Evolutionary conservation across 2,113 vertebrate genomes (phyloP), one percentile per base, ranked within the genome.

Genomic region (Callipepla squamata): DNA sequence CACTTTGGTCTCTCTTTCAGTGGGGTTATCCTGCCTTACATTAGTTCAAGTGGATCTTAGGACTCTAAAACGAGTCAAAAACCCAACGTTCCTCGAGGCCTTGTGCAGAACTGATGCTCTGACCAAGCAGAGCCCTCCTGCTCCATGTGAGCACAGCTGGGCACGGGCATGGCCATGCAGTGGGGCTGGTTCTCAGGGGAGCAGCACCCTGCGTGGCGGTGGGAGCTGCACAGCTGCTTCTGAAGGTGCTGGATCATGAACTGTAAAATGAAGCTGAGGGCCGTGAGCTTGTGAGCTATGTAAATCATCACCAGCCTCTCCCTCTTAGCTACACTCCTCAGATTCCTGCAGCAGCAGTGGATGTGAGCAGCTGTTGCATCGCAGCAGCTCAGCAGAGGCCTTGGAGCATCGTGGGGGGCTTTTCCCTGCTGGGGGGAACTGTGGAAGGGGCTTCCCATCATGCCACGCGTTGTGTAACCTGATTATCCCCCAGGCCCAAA

Each of bases 381-480:
- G 6, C 69, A 25, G 59, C 22, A 58, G 2, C 47, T n/a, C 53
- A 12, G 21, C 50, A 2, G 7, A 28, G 80, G 32, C 59, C 55
- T 68, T 38, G 48, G 48, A 6, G 80, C 70, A 23, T 4, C 48
- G 5, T 19, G 40, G 48, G 42, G 73, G 36, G 20, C 50, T 34
- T 26, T 8, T 69, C 28, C 72, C 84, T 21, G 62, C 84, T 21
- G 22, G 10, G 48, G 62, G 36, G 36, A 80, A 69, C 70, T 4
- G 4, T 3, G 44, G 18, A 8, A 45, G 53, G 47, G 28, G 45
- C 30, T 75, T 61, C 59, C 80, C 76, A 13, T 42, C 50, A 0
- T 2, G 10, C 36, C 15, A 0, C 9, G 28, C 32, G 0, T 23
- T 23, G 11, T 2, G 7, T 50, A 36, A 13, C 1, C 1, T 59